Evolutionary conservation across 2,888 invertebrate genomes (phyloP).

Genomic region (Hydriomena furcata): DNA sequence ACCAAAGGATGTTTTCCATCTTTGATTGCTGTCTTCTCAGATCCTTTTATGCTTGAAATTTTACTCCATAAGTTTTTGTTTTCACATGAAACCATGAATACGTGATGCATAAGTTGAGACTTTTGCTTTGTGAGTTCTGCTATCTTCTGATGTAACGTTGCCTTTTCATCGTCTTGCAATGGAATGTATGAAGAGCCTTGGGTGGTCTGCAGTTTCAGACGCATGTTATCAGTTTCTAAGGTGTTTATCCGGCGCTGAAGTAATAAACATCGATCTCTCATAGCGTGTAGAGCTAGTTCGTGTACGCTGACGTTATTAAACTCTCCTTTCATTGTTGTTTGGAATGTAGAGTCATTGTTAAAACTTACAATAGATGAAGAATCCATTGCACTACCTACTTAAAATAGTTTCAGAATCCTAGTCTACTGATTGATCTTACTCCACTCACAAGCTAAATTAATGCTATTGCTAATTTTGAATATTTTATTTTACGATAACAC

Average conservation of each 20-base stretch:
- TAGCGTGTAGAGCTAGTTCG: conserved; percentile 90
- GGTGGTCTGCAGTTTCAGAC: conserved; percentile 72
- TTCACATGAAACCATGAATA: conserved; percentile 91
- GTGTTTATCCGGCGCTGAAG: conserved; percentile 87
- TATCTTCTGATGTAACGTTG: conserved; percentile 84
- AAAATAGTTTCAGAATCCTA: too few species aligned
- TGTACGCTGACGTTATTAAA: conserved; percentile 83
- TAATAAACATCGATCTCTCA: conserved; percentile 91
- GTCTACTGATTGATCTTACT: too few species aligned
- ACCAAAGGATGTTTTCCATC: conserved; percentile 63
- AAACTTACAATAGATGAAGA: conserved; percentile 77
- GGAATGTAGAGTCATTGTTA: conserved; percentile 74
- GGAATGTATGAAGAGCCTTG: conserved; percentile 57
- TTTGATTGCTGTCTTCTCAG: conserved; percentile 53
- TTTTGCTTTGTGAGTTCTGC: conserved; percentile 89
- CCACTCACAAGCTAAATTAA: not conserved
- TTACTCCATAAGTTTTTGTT: conserved; percentile 92
- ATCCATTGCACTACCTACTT: conserved; percentile 60
- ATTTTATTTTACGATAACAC: too few species aligned
- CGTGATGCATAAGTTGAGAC: conserved; percentile 89
- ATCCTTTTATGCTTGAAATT: conserved; percentile 80
- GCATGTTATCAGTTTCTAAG: conserved; percentile 90
- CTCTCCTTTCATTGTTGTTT: conserved; percentile 71
- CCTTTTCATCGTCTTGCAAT: conserved; percentile 72
- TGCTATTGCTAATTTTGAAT: not conserved